Evolutionary conservation across 2,113 vertebrate genomes (phyloP).

Genomic region (Sinosuthora webbiana): DNA sequence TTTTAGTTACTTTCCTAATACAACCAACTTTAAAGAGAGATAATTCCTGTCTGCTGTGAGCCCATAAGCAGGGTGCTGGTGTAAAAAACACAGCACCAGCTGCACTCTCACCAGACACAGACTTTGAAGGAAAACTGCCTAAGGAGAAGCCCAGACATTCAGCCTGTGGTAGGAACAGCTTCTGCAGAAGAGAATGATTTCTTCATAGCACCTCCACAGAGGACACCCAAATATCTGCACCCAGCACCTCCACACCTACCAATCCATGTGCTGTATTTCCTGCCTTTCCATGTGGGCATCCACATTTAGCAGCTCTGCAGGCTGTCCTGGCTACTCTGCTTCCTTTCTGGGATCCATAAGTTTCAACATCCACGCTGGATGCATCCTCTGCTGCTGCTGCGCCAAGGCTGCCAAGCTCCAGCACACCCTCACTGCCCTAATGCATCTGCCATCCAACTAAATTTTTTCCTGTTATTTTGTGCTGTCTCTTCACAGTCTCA

Average conservation of each 20-base stretch:
- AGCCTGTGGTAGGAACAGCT: background rate
- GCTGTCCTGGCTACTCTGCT: background rate
- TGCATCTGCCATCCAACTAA: background rate
- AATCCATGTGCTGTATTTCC: background rate
- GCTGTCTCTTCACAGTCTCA: background rate
- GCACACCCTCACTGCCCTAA: background rate
- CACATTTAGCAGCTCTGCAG: background rate
- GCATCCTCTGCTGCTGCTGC: background rate
- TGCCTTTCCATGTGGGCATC: fast-evolving
- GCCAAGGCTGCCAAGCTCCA: background rate
- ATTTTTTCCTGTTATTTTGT: background rate
- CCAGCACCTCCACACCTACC: background rate
- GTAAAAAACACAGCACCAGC: background rate
- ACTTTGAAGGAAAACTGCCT: background rate
- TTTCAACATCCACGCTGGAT: background rate
- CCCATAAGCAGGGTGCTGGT: background rate
- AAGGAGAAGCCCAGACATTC: background rate
- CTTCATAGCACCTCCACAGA: background rate
- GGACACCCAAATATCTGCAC: background rate
- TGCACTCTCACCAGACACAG: background rate
- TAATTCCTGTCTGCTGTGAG: background rate
- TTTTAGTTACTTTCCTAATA: constrained; percentile 13
- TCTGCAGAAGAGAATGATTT: background rate
- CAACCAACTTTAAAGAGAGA: constrained; percentile 23
- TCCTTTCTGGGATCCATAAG: background rate